Evolutionary conservation across 2,888 invertebrate species (phyloP).

Genomic region (Bhutanitis thaidina): DNA sequence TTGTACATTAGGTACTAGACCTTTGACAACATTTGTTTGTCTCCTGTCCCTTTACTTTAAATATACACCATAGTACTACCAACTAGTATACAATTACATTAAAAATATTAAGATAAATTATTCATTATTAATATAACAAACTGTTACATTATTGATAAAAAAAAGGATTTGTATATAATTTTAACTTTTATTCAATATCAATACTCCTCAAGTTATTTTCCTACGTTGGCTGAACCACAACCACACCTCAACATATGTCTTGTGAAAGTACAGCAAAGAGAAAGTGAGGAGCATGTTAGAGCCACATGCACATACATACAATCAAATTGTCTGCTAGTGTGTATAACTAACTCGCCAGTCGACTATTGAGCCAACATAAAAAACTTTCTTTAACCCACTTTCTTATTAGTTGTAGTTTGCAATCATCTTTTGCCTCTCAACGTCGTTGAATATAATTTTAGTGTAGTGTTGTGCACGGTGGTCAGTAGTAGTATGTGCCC

Average conservation of each 20-base stretch:
- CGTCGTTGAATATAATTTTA: conserved; percentile 53
- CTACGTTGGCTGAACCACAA: conserved; percentile 63
- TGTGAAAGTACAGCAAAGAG: conserved; percentile 78
- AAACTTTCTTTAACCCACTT: conserved; percentile 81
- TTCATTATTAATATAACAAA: too few relatives aligned
- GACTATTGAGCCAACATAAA: conserved; percentile 60
- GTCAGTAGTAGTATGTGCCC: conserved; percentile 70
- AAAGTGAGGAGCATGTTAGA: conserved; percentile 72
- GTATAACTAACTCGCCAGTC: conserved; percentile 60
- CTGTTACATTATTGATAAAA: too few relatives aligned
- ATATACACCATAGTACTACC: too few relatives aligned
- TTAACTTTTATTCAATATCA: too few relatives aligned
- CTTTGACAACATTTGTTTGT: too few relatives aligned
- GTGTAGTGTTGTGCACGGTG: conserved; percentile 65
- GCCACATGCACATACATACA: conserved; percentile 50
- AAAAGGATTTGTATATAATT: too few relatives aligned
- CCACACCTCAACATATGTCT: conserved; percentile 56
- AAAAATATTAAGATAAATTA: too few relatives aligned
- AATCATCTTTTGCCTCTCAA: conserved; percentile 72
- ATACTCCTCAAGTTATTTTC: too few relatives aligned
- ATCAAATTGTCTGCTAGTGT: conserved; percentile 42
- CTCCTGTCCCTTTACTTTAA: too few relatives aligned
- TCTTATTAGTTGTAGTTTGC: conserved; percentile 53
- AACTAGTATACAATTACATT: too few relatives aligned
- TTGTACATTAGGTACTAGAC: too few relatives aligned